Percentiles rank a stretch among this genome's conserved stretches.
phyloP scores from a whole-genome alignment of 1,140 invertebrate species.

The Tetragonula clypearis region DNA sequence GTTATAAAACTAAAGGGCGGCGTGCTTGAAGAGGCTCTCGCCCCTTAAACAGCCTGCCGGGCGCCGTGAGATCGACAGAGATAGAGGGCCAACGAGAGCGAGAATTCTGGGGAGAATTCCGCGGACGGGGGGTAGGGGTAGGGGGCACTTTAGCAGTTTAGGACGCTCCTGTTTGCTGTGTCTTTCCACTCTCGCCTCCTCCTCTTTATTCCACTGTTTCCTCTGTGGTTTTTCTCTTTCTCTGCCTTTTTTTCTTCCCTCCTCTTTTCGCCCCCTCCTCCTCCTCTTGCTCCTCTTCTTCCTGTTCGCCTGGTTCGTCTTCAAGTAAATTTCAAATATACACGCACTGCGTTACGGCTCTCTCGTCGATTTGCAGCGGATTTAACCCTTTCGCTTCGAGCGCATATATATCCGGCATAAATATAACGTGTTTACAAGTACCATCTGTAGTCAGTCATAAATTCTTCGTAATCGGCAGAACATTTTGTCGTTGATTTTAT shows the following conservation, averaged over 20 bases:
- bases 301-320: neutral
- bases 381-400: too few relatives aligned
- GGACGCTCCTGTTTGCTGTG: conserved; percentile 52
- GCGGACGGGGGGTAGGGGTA: neutral
- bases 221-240: neutral
- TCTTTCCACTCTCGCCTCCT: conserved; percentile 11
- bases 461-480: too few relatives aligned
- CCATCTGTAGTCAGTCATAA: too few relatives aligned
- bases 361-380: neutral
- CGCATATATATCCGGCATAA: too few relatives aligned
- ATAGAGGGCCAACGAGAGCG: neutral
- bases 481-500: too few relatives aligned
- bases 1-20: conserved; percentile 58
- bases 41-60: conserved; percentile 49
- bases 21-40: conserved; percentile 53
- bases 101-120: neutral
- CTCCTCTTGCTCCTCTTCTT: neutral
- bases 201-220: neutral
- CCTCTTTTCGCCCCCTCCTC: too few relatives aligned
- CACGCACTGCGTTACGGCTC: neutral
- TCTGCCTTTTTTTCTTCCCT: neutral
- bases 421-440: too few relatives aligned
- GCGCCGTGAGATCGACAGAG: conserved; percentile 15
- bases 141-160: conserved; percentile 49
- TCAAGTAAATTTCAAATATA: neutral